A percentile compares a stretch with the other conserved stretches of the same genome.
Conservation (phyloP, 2,888 invertebrate genomes). For the Tipula confusa region DNA sequence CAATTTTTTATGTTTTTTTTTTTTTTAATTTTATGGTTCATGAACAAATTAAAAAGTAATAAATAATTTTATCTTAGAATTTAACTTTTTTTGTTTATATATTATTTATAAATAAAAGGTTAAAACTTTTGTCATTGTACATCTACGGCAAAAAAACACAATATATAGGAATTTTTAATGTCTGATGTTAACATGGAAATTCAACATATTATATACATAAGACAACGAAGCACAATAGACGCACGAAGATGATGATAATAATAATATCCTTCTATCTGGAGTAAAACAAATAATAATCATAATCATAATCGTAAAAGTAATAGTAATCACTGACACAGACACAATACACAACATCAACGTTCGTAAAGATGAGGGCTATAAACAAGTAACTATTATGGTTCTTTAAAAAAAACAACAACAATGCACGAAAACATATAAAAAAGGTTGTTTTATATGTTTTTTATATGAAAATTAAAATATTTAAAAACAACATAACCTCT, state of each 20-base stretch:
- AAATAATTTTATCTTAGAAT: slow-evolving; percentile 3
- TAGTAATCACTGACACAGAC: neutral
- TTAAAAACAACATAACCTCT: slow-evolving; percentile 1
- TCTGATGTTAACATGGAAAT: neutral
- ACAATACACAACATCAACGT: neutral
- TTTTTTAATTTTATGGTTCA: slow-evolving; percentile 20
- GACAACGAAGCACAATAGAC: neutral
- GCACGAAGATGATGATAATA: neutral
- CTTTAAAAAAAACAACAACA: neutral
- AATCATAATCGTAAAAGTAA: slow-evolving; percentile 12
- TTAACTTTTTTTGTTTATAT: slow-evolving; percentile 7
- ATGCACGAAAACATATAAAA: neutral
- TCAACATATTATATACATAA: slow-evolving; percentile 12
- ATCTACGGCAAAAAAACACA: neutral
- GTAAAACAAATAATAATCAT: slow-evolving; percentile 25
- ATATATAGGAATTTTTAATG: neutral
- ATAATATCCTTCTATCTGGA: slow-evolving; percentile 25
- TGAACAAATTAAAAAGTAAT: slow-evolving; percentile 25
- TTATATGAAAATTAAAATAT: slow-evolving; percentile 1
- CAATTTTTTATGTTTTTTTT: too few relatives aligned
- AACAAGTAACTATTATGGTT: slow-evolving; percentile 25
- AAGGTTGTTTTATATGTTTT: neutral
- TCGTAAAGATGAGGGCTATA: neutral
- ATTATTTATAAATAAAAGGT: neutral
- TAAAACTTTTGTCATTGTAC: neutral